A percentile compares a stretch with the other conserved stretches of the same genome.
Evolutionary conservation across 2,888 invertebrate genomes (phyloP).

Genomic region (Melieria picta): DNA sequence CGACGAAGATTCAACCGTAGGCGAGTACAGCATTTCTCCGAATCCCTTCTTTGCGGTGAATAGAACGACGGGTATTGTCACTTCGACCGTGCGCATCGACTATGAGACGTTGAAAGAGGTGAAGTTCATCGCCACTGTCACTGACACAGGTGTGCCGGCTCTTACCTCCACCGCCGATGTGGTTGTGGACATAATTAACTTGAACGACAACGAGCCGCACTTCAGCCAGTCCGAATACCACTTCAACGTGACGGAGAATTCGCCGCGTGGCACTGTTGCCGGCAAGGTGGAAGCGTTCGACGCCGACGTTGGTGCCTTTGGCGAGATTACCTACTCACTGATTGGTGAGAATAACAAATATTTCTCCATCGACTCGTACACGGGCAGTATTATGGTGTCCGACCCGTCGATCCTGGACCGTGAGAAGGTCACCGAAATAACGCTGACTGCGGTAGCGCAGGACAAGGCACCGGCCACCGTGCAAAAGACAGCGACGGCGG

Average conservation of each 20-base stretch:
- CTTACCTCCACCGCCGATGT: slow-evolving; percentile 82
- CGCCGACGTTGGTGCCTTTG: slow-evolving; percentile 81
- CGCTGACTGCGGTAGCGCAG: slow-evolving; percentile 81
- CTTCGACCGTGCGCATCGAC: slow-evolving; percentile 81
- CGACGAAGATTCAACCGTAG: slow-evolving; percentile 85
- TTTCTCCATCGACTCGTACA: slow-evolving; percentile 77
- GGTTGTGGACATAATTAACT: slow-evolving; percentile 79
- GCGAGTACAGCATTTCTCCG: slow-evolving; percentile 73
- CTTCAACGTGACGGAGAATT: slow-evolving; percentile 80
- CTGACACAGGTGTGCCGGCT: slow-evolving; percentile 88
- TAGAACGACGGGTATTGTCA: slow-evolving; percentile 81
- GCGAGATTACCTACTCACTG: slow-evolving; percentile 80
- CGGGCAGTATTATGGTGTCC: slow-evolving; percentile 81
- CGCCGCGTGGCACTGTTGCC: slow-evolving; percentile 77
- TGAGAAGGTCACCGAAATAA: slow-evolving; percentile 76
- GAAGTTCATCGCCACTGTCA: slow-evolving; percentile 83
- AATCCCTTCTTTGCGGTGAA: slow-evolving; percentile 84
- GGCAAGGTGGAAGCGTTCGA: slow-evolving; percentile 80
- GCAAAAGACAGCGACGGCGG: slow-evolving; percentile 78
- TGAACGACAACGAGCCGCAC: slow-evolving; percentile 87
- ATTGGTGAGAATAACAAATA: slow-evolving; percentile 78
- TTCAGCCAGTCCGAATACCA: slow-evolving; percentile 77
- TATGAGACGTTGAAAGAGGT: slow-evolving; percentile 81
- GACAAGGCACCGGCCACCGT: slow-evolving; percentile 80
- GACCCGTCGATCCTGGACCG: slow-evolving; percentile 80